Evolutionary conservation across 2,888 invertebrate species (phyloP), one percentile per base, ranked within the genome.

Genomic region (Stenoptilia bipunctidactyla): DNA sequence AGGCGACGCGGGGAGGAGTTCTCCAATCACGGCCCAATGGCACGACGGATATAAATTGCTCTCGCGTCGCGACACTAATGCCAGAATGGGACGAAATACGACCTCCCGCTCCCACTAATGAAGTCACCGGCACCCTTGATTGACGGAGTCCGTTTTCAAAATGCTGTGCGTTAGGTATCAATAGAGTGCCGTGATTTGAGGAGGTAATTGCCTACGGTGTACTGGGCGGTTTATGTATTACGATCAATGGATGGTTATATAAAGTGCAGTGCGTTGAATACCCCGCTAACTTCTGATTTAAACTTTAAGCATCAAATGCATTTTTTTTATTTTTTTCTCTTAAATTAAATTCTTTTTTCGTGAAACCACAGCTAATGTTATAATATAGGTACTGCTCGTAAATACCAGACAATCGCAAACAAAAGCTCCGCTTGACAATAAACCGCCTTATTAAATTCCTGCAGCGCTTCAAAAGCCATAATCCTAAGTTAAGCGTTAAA

Each of bases 1-100:
- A 86, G 74, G 86, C 75, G 83, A 87, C 88, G 87, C 85, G 83
- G 87, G 87, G 87, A 84, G 87, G 85, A 84, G 86, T 68, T 80
- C 82, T 65, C 72, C 76, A 85, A 85, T 85, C 85, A 82, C 83
- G 77, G 85, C 80, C 82, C 85, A 85, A 85, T 85, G 66, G 85
- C 76, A 75, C 82, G 85, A 80, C 84, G 79, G 84, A 79, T 85
- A 85, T 85, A 85, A 85, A 85, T 85, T 84, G 85, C 74, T 82
- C 75, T 66, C 64, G 66, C 68, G 68, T 66, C 74, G 76, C 74
- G 77, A 79, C 79, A 72, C 64, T 70, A 62, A 58, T 51, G 76
- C 53, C 50, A 46, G 71, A 79, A 51, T 48, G 74, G 63, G 80
- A 79, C 56, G 50, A 44, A 12, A 49, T 30, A 33, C 13, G 15